phyloP scores from a whole-genome alignment of 2,888 invertebrate genomes.

The Tenthredo notha region DNA sequence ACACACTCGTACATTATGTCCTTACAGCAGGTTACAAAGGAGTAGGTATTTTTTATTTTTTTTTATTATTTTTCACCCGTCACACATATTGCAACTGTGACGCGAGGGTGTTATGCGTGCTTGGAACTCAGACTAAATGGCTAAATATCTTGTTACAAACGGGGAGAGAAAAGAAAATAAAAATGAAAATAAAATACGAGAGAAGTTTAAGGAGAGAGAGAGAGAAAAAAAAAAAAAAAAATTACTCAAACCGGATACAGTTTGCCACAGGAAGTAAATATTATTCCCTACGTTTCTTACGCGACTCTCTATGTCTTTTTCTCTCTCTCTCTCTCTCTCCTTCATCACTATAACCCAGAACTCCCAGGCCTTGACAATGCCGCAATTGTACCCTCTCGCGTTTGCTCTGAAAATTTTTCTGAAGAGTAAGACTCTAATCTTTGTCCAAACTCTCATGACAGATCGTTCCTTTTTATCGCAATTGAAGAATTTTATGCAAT shows the following conservation, averaged over 20 bases:
- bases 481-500: not conserved
- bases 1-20: not conserved
- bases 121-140: slow-evolving; percentile 15
- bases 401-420: slow-evolving; percentile 38
- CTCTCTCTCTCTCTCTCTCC: not conserved
- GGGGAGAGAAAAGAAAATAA: not conserved
- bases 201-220: slow-evolving; percentile 39
- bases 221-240: slow-evolving; percentile 54
- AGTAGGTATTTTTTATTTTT: not conserved
- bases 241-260: slow-evolving; percentile 60
- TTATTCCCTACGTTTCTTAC: slow-evolving; percentile 65
- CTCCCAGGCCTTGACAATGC: slow-evolving; percentile 66
- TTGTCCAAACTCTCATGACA: not conserved
- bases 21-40: slow-evolving; percentile 20
- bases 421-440: not conserved
- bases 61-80: not conserved
- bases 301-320: slow-evolving; percentile 22
- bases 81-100: slow-evolving; percentile 35
- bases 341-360: not conserved
- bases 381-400: slow-evolving; percentile 64
- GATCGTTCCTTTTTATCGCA: not conserved
- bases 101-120: slow-evolving; percentile 14
- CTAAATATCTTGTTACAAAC: slow-evolving; percentile 61
- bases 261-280: slow-evolving; percentile 71
- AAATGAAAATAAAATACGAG: not conserved